phyloP scores from a whole-genome alignment of 1,140 invertebrate genomes.

The Notospermus geniculatus region DNA sequence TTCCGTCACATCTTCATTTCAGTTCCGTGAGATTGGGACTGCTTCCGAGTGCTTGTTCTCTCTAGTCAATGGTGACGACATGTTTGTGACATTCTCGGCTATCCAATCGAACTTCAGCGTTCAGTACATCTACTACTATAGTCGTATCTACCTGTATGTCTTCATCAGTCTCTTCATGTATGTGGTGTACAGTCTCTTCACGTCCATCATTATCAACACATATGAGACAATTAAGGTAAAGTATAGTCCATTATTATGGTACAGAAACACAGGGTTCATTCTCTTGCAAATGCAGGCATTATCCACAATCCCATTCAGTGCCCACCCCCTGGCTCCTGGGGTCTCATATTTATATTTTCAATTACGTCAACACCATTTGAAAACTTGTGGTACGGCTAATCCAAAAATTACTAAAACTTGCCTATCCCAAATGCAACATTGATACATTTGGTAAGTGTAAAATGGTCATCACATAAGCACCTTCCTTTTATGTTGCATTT shows the following conservation, averaged over 20 bases:
- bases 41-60: slow-evolving; percentile 67
- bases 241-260: too few relatives aligned
- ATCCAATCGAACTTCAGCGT: slow-evolving; percentile 51
- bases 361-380: neutral
- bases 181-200: slow-evolving; percentile 95
- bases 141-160: slow-evolving; percentile 91
- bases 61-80: slow-evolving; percentile 98
- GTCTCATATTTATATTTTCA: too few relatives aligned
- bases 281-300: too few relatives aligned
- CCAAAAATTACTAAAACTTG: slow-evolving; percentile 10
- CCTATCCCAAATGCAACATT: too few relatives aligned
- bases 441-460: slow-evolving; percentile 9
- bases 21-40: slow-evolving; percentile 71
- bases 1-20: too few relatives aligned
- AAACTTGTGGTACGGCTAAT: neutral
- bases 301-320: too few relatives aligned
- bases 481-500: slow-evolving; percentile 8
- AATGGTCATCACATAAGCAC: neutral
- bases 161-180: slow-evolving; percentile 98
- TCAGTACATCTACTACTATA: slow-evolving; percentile 80
- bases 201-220: slow-evolving; percentile 98
- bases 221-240: slow-evolving; percentile 90
- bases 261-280: too few relatives aligned
- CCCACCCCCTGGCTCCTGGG: too few relatives aligned
- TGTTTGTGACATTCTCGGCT: slow-evolving; percentile 96